Percentiles rank a stretch among this genome's conserved stretches.
Conservation (phyloP, 2,113 vertebrate species). For the Climacteris rufus region DNA sequence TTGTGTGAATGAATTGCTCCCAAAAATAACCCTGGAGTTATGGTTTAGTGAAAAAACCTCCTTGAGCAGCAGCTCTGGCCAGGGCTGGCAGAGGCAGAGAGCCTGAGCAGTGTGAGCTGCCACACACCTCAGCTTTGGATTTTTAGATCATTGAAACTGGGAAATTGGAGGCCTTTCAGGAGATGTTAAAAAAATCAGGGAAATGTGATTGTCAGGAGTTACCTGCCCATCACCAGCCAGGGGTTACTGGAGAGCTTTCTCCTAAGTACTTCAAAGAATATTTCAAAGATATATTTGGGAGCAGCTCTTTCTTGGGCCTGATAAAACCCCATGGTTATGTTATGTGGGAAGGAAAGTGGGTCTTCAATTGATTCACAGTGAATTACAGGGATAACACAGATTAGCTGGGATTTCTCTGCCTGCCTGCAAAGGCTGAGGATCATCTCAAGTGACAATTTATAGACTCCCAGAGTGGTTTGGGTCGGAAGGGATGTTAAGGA, state of each 20-base stretch:
- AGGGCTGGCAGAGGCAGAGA: background rate
- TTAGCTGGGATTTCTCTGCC: background rate
- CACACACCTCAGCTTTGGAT: accelerated
- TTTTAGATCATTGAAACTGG: accelerated
- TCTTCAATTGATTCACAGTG: background rate
- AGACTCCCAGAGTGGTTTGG: background rate
- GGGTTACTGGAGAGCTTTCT: background rate
- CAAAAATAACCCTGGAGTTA: background rate
- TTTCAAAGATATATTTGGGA: background rate
- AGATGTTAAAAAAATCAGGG: too few species aligned
- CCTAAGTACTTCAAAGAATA: background rate
- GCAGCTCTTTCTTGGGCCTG: background rate
- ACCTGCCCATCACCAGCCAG: background rate
- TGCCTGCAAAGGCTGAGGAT: background rate
- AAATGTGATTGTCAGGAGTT: background rate
- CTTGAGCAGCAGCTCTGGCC: background rate
- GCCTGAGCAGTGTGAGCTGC: background rate
- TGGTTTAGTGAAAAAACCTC: background rate
- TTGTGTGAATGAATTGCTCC: background rate
- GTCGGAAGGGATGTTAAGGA: background rate
- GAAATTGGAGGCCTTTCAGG: background rate
- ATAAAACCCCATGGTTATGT: accelerated
- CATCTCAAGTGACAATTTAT: background rate
- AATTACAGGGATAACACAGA: background rate
- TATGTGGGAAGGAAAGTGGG: background rate